Conservation (phyloP, 2,797 vertebrate species). For the Amblyraja radiata region DNA sequence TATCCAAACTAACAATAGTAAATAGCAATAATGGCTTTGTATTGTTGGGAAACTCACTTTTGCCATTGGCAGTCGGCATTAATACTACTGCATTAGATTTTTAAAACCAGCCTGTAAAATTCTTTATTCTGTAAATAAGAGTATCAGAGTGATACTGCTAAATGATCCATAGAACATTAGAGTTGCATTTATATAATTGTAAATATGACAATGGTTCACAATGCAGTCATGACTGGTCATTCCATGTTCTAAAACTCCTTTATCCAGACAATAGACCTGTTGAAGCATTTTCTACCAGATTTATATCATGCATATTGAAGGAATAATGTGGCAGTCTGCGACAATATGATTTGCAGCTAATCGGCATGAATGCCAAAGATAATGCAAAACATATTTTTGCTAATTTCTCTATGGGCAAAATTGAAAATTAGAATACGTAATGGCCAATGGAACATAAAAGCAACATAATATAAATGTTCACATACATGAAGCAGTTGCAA, state of each 20-base stretch:
- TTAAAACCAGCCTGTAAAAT: background rate
- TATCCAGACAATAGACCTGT: background rate
- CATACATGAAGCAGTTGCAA: background rate
- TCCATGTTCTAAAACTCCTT: background rate
- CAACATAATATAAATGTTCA: background rate
- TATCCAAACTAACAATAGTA: background rate
- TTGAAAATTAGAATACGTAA: background rate
- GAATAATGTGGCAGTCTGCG: too few species aligned
- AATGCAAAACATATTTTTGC: background rate
- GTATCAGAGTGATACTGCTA: background rate
- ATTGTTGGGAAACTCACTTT: background rate
- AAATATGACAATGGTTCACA: background rate
- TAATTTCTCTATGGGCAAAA: background rate
- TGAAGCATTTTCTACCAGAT: background rate
- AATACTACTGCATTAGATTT: background rate
- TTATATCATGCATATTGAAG: background rate
- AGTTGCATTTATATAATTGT: background rate
- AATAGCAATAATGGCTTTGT: background rate
- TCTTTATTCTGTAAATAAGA: background rate
- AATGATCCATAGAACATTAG: background rate
- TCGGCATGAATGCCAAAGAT: background rate
- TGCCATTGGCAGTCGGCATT: background rate
- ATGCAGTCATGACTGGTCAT: background rate
- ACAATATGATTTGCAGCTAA: background rate
- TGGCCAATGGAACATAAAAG: background rate